phyloP scores from a whole-genome alignment of 53 echinoderm and acorn worm species.

The Temnopleurus reevesii region DNA sequence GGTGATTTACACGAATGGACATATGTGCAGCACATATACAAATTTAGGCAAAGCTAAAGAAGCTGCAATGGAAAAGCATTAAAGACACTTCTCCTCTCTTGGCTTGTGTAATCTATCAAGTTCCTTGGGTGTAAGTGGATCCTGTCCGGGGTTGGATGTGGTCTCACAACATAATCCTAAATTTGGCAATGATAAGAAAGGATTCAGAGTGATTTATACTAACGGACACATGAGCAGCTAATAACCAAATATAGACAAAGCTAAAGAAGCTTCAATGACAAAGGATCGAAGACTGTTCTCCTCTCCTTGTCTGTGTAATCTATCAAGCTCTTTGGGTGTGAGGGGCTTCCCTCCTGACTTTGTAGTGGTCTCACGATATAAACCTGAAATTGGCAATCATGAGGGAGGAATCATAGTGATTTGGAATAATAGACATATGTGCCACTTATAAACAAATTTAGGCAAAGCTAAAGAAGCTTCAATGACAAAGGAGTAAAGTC shows the following conservation, averaged over 20 bases:
- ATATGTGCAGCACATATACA: no score
- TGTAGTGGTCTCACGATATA: neutral
- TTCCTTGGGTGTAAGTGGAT: neutral
- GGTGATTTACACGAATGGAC: no score
- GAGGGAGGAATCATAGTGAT: no score
- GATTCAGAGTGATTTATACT: no score
- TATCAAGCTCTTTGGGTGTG: neutral
- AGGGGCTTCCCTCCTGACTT: neutral
- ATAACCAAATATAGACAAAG: no score
- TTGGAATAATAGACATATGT: no score
- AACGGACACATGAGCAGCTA: no score
- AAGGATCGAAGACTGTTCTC: slow-evolving; percentile 55
- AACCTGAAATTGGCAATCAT: no score
- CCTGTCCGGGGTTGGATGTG: neutral
- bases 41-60: no score
- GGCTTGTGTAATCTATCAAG: neutral
- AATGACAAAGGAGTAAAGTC: slow-evolving; percentile 25
- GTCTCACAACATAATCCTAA: neutral
- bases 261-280: slow-evolving; percentile 52
- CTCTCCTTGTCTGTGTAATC: slow-evolving; percentile 21
- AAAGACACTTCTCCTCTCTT: no score
- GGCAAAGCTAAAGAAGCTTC: slow-evolving; percentile 62
- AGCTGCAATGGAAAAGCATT: no score
- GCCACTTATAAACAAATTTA: slow-evolving; percentile 56
- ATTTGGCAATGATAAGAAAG: neutral